These are phyloP conservation scores for Archaeoteleia sp. DNA, from an alignment of 2,888 invertebrate species.

Conservation along the genomic window DNA sequence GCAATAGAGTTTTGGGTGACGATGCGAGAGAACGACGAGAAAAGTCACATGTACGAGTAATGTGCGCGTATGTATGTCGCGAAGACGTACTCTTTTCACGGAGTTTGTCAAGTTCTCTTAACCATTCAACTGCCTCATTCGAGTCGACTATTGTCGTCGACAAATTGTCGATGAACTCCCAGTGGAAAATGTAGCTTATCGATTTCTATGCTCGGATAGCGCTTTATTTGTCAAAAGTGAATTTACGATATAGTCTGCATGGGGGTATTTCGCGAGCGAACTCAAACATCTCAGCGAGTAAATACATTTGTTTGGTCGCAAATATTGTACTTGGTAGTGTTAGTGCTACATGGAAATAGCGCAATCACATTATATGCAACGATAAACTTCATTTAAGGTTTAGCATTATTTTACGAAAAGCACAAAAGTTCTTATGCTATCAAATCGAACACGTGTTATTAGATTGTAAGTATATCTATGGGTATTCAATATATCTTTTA, in stretches of 20 bases:
- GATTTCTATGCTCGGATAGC: constrained; percentile 35
- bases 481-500: no score
- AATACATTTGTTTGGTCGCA: constrained; percentile 35
- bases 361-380: no score
- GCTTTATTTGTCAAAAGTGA: constrained; percentile 45
- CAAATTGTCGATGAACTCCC: constrained; percentile 48
- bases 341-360: no score
- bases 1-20: constrained; percentile 13
- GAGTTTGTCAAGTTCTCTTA: constrained; percentile 47
- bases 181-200: constrained; percentile 46
- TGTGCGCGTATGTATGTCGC: constrained; percentile 4
- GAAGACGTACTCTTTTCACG: constrained; percentile 35
- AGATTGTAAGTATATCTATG: no score
- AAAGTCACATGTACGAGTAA: constrained; percentile 4
- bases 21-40: constrained; percentile 5
- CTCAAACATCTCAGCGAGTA: constrained; percentile 25
- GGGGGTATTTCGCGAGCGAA: constrained; percentile 22
- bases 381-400: no score
- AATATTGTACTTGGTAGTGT: constrained; percentile 13
- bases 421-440: constrained; percentile 13
- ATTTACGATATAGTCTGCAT: constrained; percentile 39
- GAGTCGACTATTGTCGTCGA: constrained; percentile 49
- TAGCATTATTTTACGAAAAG: background rate
- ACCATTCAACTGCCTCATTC: constrained; percentile 46
- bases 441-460: no score